A percentile compares a stretch with the other conserved stretches of the same genome.
Conservation (phyloP, 2,888 invertebrate species). For the Galeruca laticollis region DNA sequence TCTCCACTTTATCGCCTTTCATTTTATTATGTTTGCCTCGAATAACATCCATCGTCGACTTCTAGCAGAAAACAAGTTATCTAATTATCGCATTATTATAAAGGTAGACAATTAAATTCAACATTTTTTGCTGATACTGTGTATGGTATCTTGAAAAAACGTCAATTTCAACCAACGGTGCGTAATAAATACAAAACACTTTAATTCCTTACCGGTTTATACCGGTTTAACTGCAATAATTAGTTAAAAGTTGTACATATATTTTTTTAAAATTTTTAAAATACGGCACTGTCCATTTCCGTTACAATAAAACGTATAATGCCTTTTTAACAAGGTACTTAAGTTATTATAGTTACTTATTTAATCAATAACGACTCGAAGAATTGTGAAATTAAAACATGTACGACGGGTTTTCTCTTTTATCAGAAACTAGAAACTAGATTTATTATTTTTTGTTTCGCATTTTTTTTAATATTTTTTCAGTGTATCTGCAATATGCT, state of each 20-base stretch:
- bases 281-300: conserved; percentile 3
- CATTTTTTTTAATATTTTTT: no score
- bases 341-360: not conserved
- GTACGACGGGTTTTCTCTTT: not conserved
- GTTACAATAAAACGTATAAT: not conserved
- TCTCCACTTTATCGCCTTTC: not conserved
- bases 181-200: conserved; percentile 1
- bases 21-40: not conserved
- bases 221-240: not conserved
- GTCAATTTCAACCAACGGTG: not conserved
- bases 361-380: not conserved
- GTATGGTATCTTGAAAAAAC: not conserved
- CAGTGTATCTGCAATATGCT: no score
- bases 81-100: not conserved
- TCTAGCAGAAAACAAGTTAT: not conserved
- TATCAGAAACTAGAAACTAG: no score
- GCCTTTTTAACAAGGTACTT: not conserved
- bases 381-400: not conserved
- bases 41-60: not conserved
- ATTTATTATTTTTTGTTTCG: no score
- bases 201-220: not conserved
- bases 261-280: not conserved
- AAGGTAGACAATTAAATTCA: not conserved
- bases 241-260: not conserved
- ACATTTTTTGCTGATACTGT: not conserved